Evolutionary conservation across 2,797 vertebrate genomes (phyloP).

Genomic region (Heteromormyrus szaboi): DNA sequence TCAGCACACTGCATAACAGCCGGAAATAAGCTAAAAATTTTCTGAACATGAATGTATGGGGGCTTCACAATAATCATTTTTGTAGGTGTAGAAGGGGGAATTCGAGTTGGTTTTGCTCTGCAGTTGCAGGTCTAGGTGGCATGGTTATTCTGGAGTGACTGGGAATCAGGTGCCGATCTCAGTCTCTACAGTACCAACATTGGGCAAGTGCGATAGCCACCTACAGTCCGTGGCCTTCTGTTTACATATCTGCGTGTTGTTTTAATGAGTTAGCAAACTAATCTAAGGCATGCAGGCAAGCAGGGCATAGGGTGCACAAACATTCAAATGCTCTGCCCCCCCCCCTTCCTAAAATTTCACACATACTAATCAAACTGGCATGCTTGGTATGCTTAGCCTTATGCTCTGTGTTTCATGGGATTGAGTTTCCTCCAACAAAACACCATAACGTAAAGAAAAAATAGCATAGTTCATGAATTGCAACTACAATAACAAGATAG

Average conservation of each 20-base stretch:
- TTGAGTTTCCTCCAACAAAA: not conserved
- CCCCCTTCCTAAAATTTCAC: not conserved
- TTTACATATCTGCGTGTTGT: not conserved
- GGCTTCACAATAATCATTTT: not conserved
- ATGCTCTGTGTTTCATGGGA: not conserved
- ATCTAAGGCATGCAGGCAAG: not conserved
- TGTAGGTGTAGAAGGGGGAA: not conserved
- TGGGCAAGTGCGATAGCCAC: not conserved
- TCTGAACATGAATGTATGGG: not conserved
- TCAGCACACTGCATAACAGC: not conserved
- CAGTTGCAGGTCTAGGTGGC: not conserved
- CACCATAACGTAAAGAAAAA: not conserved
- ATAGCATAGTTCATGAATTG: not conserved
- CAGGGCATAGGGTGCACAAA: not conserved
- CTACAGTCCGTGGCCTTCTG: not conserved
- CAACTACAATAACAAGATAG: not conserved
- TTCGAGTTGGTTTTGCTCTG: not conserved
- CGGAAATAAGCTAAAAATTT: not conserved
- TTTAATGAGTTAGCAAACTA: not conserved
- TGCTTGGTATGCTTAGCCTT: not conserved
- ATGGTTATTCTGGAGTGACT: not conserved
- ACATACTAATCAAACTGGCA: not conserved
- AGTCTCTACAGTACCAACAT: not conserved
- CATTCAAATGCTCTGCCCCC: not conserved
- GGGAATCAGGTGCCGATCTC: not conserved